Evolutionary conservation across 64 coral and sea anemone genomes (phyloP).

Genomic region (Stichodactyla mertensii): DNA sequence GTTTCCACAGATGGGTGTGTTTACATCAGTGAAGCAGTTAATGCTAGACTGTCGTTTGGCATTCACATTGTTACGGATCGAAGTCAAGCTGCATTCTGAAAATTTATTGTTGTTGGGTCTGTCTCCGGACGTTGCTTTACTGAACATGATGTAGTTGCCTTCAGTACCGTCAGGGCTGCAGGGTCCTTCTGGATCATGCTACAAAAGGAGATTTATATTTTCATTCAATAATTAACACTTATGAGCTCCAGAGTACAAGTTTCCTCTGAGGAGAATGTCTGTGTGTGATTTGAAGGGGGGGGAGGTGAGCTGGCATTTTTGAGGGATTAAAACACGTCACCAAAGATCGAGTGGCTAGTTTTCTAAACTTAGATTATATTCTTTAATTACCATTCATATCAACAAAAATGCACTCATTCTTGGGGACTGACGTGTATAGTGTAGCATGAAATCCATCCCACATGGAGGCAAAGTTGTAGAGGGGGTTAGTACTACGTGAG

Average conservation of each 20-base stretch:
- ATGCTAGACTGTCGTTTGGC: background rate
- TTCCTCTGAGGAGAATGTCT: too few relatives aligned
- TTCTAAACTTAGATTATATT: too few relatives aligned
- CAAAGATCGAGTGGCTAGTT: too few relatives aligned
- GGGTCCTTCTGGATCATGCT: slow-evolving; percentile 71
- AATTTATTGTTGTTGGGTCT: slow-evolving; percentile 73
- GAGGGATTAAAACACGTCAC: too few relatives aligned
- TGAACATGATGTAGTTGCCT: slow-evolving; percentile 81
- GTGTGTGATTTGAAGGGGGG: too few relatives aligned
- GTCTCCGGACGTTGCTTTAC: slow-evolving; percentile 79
- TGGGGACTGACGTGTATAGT: too few relatives aligned
- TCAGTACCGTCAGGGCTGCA: slow-evolving; percentile 55
- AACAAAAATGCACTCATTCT: too few relatives aligned
- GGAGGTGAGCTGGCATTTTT: too few relatives aligned
- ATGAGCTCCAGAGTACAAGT: background rate
- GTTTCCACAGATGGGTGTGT: slow-evolving; percentile 70
- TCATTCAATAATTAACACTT: background rate
- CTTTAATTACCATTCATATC: too few relatives aligned
- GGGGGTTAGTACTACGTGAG: too few relatives aligned
- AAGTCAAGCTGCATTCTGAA: slow-evolving; percentile 62
- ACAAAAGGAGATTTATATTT: background rate
- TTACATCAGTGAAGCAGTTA: slow-evolving; percentile 45
- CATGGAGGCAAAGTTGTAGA: too few relatives aligned
- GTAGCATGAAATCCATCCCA: too few relatives aligned
- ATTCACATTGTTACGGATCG: slow-evolving; percentile 63